Base-by-base conservation (phyloP, 2,888 invertebrate species). In the Ophraella communa region DNA sequence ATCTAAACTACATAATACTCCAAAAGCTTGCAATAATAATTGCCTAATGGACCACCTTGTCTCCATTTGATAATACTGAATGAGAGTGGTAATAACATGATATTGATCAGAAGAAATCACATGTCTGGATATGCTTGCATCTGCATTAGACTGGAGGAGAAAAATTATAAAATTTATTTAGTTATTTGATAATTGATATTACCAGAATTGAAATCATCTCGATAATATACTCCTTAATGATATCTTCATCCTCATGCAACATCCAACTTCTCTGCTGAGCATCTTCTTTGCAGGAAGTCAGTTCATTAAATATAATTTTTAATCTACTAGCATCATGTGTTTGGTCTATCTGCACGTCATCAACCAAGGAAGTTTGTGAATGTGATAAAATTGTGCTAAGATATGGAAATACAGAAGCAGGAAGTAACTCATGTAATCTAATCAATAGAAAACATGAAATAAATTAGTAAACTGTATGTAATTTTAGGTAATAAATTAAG, bases 1-100 rank as follows among this genome's bases (percentile, higher is more conserved):
- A 81, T 95, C 94, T 66, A 96, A 84, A 27, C 91, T 91, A 78
- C 95, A 95, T 87, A 96, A 90, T 27, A 93, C 91, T 18, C 92
- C 92, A 80, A 96, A 95, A 5, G 93, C 91, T 85, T 95, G 87
- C 62, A 96, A 83, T 44, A 96, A 84, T 8, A 93, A 84, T 77
- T 92, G 90, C 68, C 95, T 87, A 65, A 95, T 89, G 0, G 91
- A 90, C 94, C 94, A 94, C 68, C 94, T 85, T 0, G 92, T 89
- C 82, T 96, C 97, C 96, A 96, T 96, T 85, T 97, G 97, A 82
- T 96, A 97, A 84, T 95, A 97, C 77, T 94, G 92, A 60, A 95
- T 93, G 63, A 98, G 84, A 61, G 92, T 91, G 44, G 90, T 89
- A 18, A 96, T 91, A 73, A 91, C 92, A 65, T 89, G 90, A 79